Base-by-base conservation (phyloP, 2,888 invertebrate genomes). In the Parnassius mnemosyne region DNA sequence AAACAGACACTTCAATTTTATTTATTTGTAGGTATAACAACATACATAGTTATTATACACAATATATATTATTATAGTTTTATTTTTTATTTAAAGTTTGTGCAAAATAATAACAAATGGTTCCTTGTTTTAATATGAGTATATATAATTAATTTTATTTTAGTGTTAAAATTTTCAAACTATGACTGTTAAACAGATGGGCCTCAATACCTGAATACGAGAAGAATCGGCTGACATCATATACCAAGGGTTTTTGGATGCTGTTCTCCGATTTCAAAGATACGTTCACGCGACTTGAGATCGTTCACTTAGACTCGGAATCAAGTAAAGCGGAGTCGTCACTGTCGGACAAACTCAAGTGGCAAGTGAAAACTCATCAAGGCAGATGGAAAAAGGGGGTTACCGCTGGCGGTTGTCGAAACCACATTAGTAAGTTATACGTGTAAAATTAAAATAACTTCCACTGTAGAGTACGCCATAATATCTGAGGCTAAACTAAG, bases 281-380 rank as follows among this genome's bases (percentile, higher is more conserved):
- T 73, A 94, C 95, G 0, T 97, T 97, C 82, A 95, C 95, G 3
- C 94, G 95, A 70, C 84, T 98, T 70, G 97, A 97, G 87, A 94
- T 96, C 42, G 95, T 97, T 2, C 97, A 97, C 80, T 88, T 98
- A 68, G 97, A 97, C 77, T 95, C 94, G 41, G 97, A 98, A 75
- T 97, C 97, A 3, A 95, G 96, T 70, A 92, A 95, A 74, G 96
- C 97, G 70, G 98, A 98, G 78, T 94, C 95, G 0, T 95, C 95
- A 16, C 89, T 97, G 49, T 93, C 94, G 69, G 95, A 96, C 68
- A 94, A 94, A 70, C 81, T 84, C 16, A 95, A 96, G 53, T 98
- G 97, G 97, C 96, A 96, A 79, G 96, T 97, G 94, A 94, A 95
- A 74, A 93, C 97, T 78, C 96, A 95, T 78, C 96, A 97, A 78